Evolutionary conservation across 2,888 invertebrate species (phyloP), one percentile per base, ranked within the genome.

Genomic region (Hydropsyche betteni): DNA sequence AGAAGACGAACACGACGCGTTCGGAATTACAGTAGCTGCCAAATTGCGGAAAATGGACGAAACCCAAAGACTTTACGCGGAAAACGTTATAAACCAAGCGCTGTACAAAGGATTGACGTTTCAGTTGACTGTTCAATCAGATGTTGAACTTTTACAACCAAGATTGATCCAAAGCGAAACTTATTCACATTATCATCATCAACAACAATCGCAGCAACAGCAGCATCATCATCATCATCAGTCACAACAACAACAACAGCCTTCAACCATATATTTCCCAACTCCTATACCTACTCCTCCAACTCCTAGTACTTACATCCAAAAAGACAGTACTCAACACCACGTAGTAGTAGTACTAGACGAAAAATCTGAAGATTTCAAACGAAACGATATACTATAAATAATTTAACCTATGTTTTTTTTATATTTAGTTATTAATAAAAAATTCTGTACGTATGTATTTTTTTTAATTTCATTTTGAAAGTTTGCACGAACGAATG

Each of bases 71-170:
- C 69, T 80, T 0, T 74, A 74, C 50, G 79, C 80, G 7, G 78
- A 77, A 64, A 79, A 78, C 58, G 75, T 80, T 10, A 79, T 80
- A 10, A 80, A 76, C 55, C 77, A 79, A 69, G 74, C 77, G 2
- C 69, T 80, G n/a, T 80, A 76, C 74, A 75, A 76, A 52, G 80
- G 79, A 52, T 69, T 76, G 70, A 74, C 76, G 52, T 79, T 77
- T 74, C 80, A 80, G 73, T 74, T 79, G 75, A 77, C 72, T 44
- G 24, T 76, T 34, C 75, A 77, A 36, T 68, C 75, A 53, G 76
- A 78, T 73, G 74, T 71, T 61, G 79, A 74, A n/a, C 74, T 78
- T 69, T 69, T 76, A 34, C 61, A 77, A 72, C 78, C 72, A 61
- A 76, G 79, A 72, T 73, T 77, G 44, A 73, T 72, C 3, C 64